A percentile compares a stretch with the other conserved stretches of the same genome.
Evolutionary conservation across 2,797 vertebrate species (phyloP).

Genomic region (Tinamus major): DNA sequence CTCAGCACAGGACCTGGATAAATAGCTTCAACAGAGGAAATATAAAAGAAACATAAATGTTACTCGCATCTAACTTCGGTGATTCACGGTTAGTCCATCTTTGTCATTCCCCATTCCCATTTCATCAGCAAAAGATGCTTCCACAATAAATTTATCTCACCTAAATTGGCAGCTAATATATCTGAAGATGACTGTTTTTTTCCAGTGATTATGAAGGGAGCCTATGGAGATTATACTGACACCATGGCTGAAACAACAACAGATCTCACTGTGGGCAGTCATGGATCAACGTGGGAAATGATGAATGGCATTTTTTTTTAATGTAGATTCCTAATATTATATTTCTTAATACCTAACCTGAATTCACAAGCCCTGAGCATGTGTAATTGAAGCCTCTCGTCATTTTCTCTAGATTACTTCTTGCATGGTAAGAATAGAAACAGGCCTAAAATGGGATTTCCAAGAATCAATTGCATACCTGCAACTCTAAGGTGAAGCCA

Average conservation of each 20-base stretch:
- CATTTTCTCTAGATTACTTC: background rate
- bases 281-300: background rate
- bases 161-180: background rate
- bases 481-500: accelerated
- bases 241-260: background rate
- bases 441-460: background rate
- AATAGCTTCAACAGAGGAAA: background rate
- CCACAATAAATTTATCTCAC: background rate
- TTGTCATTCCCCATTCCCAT: background rate
- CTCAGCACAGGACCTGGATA: background rate
- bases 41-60: background rate
- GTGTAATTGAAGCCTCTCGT: background rate
- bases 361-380: background rate
- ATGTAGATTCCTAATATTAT: background rate
- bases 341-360: background rate
- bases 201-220: background rate
- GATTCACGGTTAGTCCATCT: background rate
- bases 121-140: background rate
- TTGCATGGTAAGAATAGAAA: background rate
- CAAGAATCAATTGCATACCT: background rate
- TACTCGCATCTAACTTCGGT: background rate
- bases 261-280: background rate
- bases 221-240: background rate
- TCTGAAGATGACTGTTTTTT: background rate
- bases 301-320: background rate